Percentiles rank a stretch among this genome's conserved stretches.
Evolutionary conservation across 2,113 vertebrate genomes (phyloP).

Genomic region (Pygoscelis adeliae): DNA sequence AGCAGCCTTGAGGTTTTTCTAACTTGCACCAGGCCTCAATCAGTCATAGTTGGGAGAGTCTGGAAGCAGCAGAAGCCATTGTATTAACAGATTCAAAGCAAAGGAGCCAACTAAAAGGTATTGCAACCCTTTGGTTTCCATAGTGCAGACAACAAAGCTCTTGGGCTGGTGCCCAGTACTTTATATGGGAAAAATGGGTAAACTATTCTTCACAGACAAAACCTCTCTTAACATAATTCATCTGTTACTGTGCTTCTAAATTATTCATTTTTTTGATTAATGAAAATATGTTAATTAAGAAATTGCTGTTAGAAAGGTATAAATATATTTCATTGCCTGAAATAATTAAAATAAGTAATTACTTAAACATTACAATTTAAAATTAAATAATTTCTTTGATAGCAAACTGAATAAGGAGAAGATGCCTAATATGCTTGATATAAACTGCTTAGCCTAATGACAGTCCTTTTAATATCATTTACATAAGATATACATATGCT

Average conservation of each 20-base stretch:
- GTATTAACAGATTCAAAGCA: background rate
- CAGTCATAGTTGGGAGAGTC: background rate
- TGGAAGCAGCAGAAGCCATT: background rate
- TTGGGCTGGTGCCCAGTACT: background rate
- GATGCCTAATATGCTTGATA: slow-evolving; percentile 59
- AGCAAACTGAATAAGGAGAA: slow-evolving; percentile 66
- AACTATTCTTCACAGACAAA: slow-evolving; percentile 36
- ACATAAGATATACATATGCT: background rate
- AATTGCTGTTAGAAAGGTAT: slow-evolving; percentile 81
- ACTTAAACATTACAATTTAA: slow-evolving; percentile 82
- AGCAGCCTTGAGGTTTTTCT: background rate
- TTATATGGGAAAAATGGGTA: background rate
- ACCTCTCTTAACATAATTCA: slow-evolving; percentile 74
- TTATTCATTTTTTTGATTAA: slow-evolving; percentile 88
- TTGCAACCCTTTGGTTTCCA: background rate
- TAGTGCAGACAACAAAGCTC: background rate
- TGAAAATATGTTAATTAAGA: slow-evolving; percentile 90
- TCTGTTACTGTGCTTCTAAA: slow-evolving; percentile 81
- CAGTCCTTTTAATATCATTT: slow-evolving; percentile 47
- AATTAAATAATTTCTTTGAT: slow-evolving; percentile 79
- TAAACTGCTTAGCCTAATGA: background rate
- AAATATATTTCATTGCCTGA: slow-evolving; percentile 81
- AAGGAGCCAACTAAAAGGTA: background rate
- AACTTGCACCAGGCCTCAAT: background rate
- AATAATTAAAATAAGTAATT: slow-evolving; percentile 88